Percentiles rank a stretch among this genome's conserved stretches.
phyloP scores from a whole-genome alignment of 1,140 invertebrate genomes.

The Colletes latitarsis region DNA sequence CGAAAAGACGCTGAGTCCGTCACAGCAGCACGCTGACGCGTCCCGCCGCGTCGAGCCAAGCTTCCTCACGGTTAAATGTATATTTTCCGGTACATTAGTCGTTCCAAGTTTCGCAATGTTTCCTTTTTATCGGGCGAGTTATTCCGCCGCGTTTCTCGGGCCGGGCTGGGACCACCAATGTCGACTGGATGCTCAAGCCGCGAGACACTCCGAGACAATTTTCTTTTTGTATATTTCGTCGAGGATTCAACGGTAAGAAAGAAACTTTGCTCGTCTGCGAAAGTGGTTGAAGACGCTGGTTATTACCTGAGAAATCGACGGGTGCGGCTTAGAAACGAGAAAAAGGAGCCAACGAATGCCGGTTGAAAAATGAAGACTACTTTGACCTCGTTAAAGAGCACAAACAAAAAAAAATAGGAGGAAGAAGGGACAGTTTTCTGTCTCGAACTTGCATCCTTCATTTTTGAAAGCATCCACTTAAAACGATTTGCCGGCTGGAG shows the following conservation, averaged over 20 bases:
- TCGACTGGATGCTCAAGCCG: not conserved
- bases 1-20: not conserved
- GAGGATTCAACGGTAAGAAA: conserved; percentile 18
- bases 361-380: conserved; percentile 21
- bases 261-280: conserved; percentile 35
- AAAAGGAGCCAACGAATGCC: not conserved
- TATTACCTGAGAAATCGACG: conserved; percentile 43
- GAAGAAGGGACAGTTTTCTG: not conserved
- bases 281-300: conserved; percentile 22
- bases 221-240: conserved; percentile 6
- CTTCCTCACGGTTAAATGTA: conserved; percentile 38
- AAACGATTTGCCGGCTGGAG: not conserved
- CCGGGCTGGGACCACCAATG: not conserved
- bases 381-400: conserved; percentile 44
- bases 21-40: not conserved
- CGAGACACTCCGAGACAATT: not conserved
- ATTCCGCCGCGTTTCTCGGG: not conserved
- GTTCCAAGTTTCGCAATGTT: conserved; percentile 10
- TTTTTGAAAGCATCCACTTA: not conserved
- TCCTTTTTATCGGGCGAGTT: conserved; percentile 4
- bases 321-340: not conserved
- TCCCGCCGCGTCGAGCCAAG: not conserved
- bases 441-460: not conserved
- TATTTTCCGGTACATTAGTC: conserved; percentile 53
- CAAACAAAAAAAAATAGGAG: not conserved